Base-by-base conservation (phyloP, 53 echinoderm and acorn worm genomes). In the Patiria pectinifera region DNA sequence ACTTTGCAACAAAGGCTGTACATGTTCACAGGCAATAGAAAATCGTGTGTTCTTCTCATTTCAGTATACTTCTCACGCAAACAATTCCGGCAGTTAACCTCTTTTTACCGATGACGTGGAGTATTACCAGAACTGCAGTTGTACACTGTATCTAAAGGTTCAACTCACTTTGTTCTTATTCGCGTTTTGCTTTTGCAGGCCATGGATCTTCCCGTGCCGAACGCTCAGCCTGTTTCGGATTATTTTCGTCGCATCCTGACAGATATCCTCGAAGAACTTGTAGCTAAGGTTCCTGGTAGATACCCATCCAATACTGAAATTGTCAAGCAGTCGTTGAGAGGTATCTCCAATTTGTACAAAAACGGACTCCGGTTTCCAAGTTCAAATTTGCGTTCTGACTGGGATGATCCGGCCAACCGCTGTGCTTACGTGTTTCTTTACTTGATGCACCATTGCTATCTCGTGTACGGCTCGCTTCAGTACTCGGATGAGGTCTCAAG, bases 391-490 rank as follows among this genome's bases (percentile, higher is more conserved):
- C 86, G 86, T 19, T 86, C 86, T 26, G n/a, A 72, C 72, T 86
- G 71, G 71, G 14, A 86, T 23, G 86, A 86, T 48, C 71, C 86
- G 12, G 86, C 72, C n/a, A 86, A 86, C 44, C 86, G 86, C 46
- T 85, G 86, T 22, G 86, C 86, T 2, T 85, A 85, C 8, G 86
- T 85, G 2, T 86, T 86, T 13, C 14, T 66, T 21, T 86, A 86
- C 71, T 86, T 86, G 48, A 86, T 86, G 86, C 86, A 86, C 46
- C 86, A 86, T 19, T 86, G 86, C 44, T 22, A 86, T 86, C 72
- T 86, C 11, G 86, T 86, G 19, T 12, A 48, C 86, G 45, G 22
- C 86, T 71, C 86, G 13, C 86, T 86, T 46, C 71, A 46, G 46
- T 15, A 78, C 23, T 62, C 35, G n/a, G 22, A 46, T 43, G 59